Evolutionary conservation across 2,113 vertebrate genomes (phyloP), one percentile per base, ranked within the genome.

Genomic region (Percina caprodes): DNA sequence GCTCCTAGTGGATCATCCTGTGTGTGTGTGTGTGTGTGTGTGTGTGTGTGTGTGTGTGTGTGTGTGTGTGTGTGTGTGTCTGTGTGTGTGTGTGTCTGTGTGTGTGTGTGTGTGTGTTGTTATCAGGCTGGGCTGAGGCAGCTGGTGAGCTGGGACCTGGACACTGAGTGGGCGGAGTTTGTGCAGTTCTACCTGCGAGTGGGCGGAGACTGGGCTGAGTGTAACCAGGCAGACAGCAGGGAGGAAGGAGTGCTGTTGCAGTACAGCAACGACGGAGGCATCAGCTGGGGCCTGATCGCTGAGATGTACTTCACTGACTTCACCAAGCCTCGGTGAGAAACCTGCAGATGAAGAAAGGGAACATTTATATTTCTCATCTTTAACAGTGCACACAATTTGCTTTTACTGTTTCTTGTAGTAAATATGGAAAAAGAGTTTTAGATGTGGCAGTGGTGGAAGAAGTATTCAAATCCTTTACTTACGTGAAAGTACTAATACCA

Each of bases 281-380:
- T 99, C 90, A 98, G 94, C 93, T 99, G 98, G 98, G 96, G 97
- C 45, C 96, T 99, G 30, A 96, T 99, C 3, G 97, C 97, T 10
- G 98, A 99, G 94, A 98, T 99, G 98, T 99, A 99, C 93, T 99
- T 99, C 94, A 98, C 97, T 14, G 98, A 99, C 93, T 99, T 99
- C 92, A 98, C 95, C 86, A 98, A 97, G 74, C 96, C 98, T 70
- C 97, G 98, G 95, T 95, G 82, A 92, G 86, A 71, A 49, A 62
- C n/a, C 16, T n/a, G 18, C 15, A 21, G 2, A 42, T 5, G 15
- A 65, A 61, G 11, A 63, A 66, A 42, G 12, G 3, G 11, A 30
- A 52, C 8, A 56, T 1, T 59, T 2, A 39, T n/a, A 24, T 39
- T 21, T 77, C 9, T 46, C 2, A n/a, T 76, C 13, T 76, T 33